Evolutionary conservation across 2,113 vertebrate genomes (phyloP).

Genomic region (Sinocyclocheilus grahami): DNA sequence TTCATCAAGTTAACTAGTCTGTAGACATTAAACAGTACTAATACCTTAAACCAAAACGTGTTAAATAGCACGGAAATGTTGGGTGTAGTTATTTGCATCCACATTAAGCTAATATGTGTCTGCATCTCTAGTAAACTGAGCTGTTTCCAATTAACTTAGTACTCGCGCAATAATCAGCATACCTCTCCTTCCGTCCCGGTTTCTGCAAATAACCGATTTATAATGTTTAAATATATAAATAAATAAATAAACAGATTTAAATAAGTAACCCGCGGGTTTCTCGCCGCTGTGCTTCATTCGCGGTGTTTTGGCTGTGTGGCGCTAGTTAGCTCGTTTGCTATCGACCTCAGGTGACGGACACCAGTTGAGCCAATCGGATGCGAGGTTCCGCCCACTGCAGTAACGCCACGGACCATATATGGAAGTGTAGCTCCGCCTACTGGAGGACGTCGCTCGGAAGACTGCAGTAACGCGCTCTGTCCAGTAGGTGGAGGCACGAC

Average conservation of each 20-base stretch:
- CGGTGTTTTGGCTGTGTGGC: background rate
- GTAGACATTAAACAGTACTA: background rate
- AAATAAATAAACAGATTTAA: background rate
- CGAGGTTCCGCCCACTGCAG: conserved; percentile 22
- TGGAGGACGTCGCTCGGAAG: background rate
- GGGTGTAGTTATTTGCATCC: background rate
- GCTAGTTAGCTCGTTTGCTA: conserved; percentile 59
- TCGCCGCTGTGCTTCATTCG: background rate
- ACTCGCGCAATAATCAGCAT: conserved; percentile 3
- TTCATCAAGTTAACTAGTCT: no score
- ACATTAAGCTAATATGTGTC: conserved; percentile 7
- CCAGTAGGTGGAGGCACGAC: conserved; percentile 33
- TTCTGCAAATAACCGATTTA: background rate
- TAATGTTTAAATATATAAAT: background rate
- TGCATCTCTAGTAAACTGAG: background rate
- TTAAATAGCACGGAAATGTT: background rate
- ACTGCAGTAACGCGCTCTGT: background rate
- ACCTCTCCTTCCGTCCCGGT: conserved; percentile 23
- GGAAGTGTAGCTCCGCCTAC: conserved; percentile 47
- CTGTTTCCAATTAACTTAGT: conserved; percentile 3
- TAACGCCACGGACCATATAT: background rate
- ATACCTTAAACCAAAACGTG: background rate
- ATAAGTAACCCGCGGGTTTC: background rate
- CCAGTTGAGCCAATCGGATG: conserved; percentile 41
- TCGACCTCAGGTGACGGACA: conserved; percentile 53